Percentiles rank a stretch among this genome's conserved stretches.
Evolutionary conservation across 1,140 invertebrate genomes (phyloP).

Genomic region (Polyergus mexicanus): DNA sequence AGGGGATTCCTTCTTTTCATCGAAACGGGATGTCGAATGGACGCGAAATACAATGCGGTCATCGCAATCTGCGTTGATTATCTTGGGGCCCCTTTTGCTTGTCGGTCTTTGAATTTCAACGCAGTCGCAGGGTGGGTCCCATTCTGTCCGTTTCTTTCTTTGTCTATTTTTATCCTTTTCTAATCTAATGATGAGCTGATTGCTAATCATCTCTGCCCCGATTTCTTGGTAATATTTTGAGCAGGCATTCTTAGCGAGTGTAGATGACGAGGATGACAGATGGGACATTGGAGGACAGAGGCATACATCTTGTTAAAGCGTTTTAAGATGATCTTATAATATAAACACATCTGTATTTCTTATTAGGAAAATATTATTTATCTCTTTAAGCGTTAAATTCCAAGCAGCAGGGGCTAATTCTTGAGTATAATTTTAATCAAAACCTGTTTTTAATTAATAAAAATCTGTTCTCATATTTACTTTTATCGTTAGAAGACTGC

Average conservation of each 20-base stretch:
- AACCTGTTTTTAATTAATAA: constrained; percentile 3
- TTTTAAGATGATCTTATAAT: background rate
- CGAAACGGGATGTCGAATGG: constrained; percentile 67
- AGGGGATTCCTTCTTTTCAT: constrained; percentile 65
- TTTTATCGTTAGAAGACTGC: background rate
- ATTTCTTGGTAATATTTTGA: constrained; percentile 81
- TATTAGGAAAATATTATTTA: background rate
- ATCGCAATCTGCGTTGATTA: constrained; percentile 79
- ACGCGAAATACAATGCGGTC: constrained; percentile 82
- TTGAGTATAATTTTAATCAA: background rate
- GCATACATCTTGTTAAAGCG: constrained; percentile 43
- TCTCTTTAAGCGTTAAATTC: background rate
- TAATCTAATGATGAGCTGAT: constrained; percentile 82
- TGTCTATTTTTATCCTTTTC: constrained; percentile 79
- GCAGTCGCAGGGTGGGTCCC: constrained; percentile 81
- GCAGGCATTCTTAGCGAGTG: background rate
- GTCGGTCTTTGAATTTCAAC: constrained; percentile 81
- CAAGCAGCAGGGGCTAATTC: background rate
- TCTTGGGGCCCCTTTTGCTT: constrained; percentile 77
- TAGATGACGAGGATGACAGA: constrained; percentile 15
- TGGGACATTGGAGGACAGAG: constrained; percentile 66
- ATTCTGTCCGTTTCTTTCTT: constrained; percentile 65
- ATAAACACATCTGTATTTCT: background rate
- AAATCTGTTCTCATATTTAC: background rate
- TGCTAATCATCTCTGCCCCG: constrained; percentile 79